Base-by-base conservation (phyloP, 2,888 invertebrate species). In the Penaeus monodon region DNA sequence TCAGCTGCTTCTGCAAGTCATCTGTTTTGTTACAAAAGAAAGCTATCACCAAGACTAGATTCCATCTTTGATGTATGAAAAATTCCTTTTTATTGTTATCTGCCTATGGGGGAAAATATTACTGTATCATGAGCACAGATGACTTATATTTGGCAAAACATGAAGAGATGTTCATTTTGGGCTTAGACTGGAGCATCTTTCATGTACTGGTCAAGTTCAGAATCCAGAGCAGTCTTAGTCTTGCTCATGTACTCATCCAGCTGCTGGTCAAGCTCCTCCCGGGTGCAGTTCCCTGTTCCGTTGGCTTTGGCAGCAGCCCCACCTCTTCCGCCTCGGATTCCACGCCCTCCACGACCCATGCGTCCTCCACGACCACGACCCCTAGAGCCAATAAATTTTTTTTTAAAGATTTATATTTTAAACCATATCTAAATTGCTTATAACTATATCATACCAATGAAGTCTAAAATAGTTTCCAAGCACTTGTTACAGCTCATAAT, bases 171-270 rank as follows among this genome's bases (percentile, higher is more conserved):
- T 20, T 24, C 1, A 14, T 57, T 57, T 57, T 57, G 14, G 68
- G 6, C 80, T 77, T 84, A 81, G 17, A 57, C 64, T 29, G 29
- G 64, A 24, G 94, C 94, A 84, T 92, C 91, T n/a, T 92, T 92
- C 93, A 93, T 95, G 91, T 95, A 95, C 0, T 92, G 91, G 73
- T 95, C 95, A 0, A 95, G 91, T 88, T 95, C 94, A n/a, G 92
- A 92, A 91, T 95, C 94, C 0, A 95, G 92, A 0, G 93, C 93
- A 0, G 93, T 92, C 91, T 94, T 94, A 44, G 94, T 94, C 91
- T 94, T 94, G 7, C 95, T 94, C 96, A 96, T 96, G 92, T 96
- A 96, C 86, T 94, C 94, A 90, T 96, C 96, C 64, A 96, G 92
- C 91, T 96, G 95, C n/a, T 93, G 93, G 91, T 96, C 96, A 84